A percentile compares a stretch with the other conserved stretches of the same genome.
Evolutionary conservation across 2,113 vertebrate species (phyloP).

Genomic region (Epinephelus moara): DNA sequence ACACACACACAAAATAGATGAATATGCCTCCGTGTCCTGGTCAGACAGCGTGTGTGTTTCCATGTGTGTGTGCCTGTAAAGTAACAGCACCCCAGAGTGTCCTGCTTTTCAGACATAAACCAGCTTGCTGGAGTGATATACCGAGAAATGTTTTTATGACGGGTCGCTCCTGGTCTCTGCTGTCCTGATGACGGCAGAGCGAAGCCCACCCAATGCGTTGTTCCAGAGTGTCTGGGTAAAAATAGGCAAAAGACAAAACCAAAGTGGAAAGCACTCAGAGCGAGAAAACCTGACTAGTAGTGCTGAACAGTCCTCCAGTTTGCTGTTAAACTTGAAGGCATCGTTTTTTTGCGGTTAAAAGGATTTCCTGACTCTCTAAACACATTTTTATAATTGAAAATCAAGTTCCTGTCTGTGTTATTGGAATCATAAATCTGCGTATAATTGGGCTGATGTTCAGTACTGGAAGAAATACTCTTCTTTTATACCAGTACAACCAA

Average conservation of each 20-base stretch:
- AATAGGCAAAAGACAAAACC: slow-evolving; percentile 33
- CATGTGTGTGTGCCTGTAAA: slow-evolving; percentile 55
- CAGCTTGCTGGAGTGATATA: slow-evolving; percentile 67
- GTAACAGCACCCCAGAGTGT: slow-evolving; percentile 50
- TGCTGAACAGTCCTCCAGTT: background rate
- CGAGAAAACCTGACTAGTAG: background rate
- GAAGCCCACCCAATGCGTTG: slow-evolving; percentile 63
- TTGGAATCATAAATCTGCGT: background rate
- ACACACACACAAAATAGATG: slow-evolving; percentile 13
- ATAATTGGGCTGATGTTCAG: background rate
- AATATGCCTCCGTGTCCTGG: slow-evolving; percentile 44
- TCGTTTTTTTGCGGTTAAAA: background rate
- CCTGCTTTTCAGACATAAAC: slow-evolving; percentile 61
- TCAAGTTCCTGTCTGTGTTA: background rate
- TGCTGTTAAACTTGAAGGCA: background rate
- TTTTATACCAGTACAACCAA: background rate
- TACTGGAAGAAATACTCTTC: no score
- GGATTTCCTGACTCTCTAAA: background rate
- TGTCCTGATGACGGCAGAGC: slow-evolving; percentile 55
- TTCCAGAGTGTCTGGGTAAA: slow-evolving; percentile 27
- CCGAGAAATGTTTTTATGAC: slow-evolving; percentile 65
- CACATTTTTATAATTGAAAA: background rate
- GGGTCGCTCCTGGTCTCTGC: slow-evolving; percentile 50
- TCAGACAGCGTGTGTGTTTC: slow-evolving; percentile 22
- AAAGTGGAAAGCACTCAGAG: background rate